These are phyloP conservation scores for Datnioides undecimradiatus DNA, from an alignment of 2,113 vertebrate genomes.

Conservation along the genomic window DNA sequence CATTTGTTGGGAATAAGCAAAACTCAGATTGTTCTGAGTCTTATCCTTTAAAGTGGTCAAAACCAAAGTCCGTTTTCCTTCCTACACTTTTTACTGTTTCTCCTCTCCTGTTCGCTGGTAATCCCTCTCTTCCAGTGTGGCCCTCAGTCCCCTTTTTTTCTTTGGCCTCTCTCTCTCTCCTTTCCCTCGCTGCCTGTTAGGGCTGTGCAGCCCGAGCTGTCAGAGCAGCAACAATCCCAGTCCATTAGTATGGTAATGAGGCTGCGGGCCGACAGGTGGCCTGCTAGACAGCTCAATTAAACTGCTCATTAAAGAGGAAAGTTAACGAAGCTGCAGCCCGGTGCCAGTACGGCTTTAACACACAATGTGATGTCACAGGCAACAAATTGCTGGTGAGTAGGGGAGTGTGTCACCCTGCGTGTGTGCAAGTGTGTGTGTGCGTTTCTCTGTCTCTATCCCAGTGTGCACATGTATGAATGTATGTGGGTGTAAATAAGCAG, in stretches of 20 bases:
- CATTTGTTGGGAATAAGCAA: background rate
- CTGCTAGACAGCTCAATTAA: conserved; percentile 99
- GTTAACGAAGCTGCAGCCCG: conserved; percentile 99
- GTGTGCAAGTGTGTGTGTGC: conserved; percentile 29
- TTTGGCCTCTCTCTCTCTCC: conserved; percentile 42
- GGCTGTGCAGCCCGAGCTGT: conserved; percentile 90
- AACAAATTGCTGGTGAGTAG: conserved; percentile 92
- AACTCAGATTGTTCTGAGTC: background rate
- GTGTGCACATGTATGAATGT: background rate
- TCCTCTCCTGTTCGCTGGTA: conserved; percentile 25
- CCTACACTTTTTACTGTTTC: background rate
- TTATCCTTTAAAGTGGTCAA: background rate
- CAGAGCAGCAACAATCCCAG: conserved; percentile 96
- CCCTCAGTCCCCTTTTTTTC: conserved; percentile 20
- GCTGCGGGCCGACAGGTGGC: conserved; percentile 99
- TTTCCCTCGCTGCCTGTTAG: conserved; percentile 73
- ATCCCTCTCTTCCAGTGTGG: conserved; percentile 40
- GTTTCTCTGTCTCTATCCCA: background rate
- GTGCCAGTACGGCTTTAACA: conserved; percentile 93
- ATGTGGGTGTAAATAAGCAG: background rate
- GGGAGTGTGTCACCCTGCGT: conserved; percentile 66
- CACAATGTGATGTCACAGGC: conserved; percentile 98
- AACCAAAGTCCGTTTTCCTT: conserved; percentile 1
- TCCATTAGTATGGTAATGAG: conserved; percentile 99
- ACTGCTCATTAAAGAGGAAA: conserved; percentile 99